Conservation (phyloP, 2,113 vertebrate genomes). For the Pedionomus torquatus region DNA sequence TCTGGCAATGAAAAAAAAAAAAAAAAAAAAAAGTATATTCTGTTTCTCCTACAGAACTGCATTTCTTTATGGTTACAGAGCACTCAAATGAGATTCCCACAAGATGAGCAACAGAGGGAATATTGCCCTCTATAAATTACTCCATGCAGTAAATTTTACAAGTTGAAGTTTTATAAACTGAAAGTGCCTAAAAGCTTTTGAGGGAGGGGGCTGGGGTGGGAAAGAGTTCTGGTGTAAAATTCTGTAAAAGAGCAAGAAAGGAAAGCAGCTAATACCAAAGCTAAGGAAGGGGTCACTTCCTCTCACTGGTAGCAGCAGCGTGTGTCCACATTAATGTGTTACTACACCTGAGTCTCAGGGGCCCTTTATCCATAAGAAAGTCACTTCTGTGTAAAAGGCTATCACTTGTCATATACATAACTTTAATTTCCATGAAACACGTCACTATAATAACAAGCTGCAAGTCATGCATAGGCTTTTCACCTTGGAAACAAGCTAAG, state of each 20-base stretch:
- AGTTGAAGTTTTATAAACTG: not conserved
- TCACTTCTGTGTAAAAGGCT: not conserved
- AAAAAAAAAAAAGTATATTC: not conserved
- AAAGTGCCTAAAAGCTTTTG: not conserved
- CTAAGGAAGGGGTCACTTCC: not conserved
- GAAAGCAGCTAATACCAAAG: not conserved
- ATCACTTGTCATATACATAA: not conserved
- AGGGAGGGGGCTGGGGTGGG: too few relatives aligned
- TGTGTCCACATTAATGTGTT: accelerated
- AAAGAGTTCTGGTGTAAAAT: not conserved
- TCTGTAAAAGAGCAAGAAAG: not conserved
- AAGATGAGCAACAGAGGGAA: not conserved
- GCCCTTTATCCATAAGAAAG: not conserved
- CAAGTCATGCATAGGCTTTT: not conserved
- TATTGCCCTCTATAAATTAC: not conserved
- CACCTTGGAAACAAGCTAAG: not conserved
- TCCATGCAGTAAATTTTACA: not conserved
- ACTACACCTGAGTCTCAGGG: not conserved
- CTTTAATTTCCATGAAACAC: not conserved
- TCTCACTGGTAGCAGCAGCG: accelerated
- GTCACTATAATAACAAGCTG: not conserved
- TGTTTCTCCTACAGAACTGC: not conserved
- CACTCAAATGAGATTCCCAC: not conserved
- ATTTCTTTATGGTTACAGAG: not conserved
- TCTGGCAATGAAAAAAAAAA: not conserved